These are phyloP conservation scores for Galeruca laticollis DNA, from an alignment of 2,888 invertebrate species.

Conservation along the genomic window DNA sequence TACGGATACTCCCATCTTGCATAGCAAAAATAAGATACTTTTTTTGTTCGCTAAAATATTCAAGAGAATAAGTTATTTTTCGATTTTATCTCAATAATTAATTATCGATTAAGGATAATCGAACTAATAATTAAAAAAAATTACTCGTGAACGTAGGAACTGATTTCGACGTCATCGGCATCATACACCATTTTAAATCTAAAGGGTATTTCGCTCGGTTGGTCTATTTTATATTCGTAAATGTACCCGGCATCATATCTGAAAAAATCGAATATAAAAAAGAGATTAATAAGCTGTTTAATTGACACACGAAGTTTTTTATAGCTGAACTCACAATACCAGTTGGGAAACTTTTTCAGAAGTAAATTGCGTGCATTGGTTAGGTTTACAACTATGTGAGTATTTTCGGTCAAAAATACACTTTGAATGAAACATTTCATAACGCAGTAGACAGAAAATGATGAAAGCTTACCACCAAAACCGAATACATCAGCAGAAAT, in stretches of 20 bases:
- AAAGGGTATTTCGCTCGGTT: constrained; percentile 64
- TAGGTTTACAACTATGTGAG: no score
- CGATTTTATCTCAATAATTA: not conserved
- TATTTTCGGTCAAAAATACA: no score
- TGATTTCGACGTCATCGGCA: constrained; percentile 72
- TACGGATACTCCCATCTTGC: constrained; percentile 72
- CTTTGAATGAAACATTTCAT: no score
- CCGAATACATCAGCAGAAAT: no score
- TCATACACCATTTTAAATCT: constrained; percentile 68
- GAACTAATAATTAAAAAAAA: not conserved
- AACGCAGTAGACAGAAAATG: no score
- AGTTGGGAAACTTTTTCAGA: no score
- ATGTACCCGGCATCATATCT: constrained; percentile 76
- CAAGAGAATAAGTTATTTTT: not conserved
- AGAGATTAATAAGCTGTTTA: no score
- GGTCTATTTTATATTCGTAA: constrained; percentile 71
- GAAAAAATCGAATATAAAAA: constrained; percentile 18
- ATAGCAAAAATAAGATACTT: constrained; percentile 73
- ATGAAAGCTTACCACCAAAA: no score
- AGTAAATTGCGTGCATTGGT: no score
- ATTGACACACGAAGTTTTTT: no score
- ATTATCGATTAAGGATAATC: not conserved
- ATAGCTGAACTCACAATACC: no score
- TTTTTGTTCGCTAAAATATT: constrained; percentile 64
- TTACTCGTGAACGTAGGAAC: constrained; percentile 70